Conservation (phyloP, 2,113 vertebrate species). For the Platysternon megacephalum region DNA sequence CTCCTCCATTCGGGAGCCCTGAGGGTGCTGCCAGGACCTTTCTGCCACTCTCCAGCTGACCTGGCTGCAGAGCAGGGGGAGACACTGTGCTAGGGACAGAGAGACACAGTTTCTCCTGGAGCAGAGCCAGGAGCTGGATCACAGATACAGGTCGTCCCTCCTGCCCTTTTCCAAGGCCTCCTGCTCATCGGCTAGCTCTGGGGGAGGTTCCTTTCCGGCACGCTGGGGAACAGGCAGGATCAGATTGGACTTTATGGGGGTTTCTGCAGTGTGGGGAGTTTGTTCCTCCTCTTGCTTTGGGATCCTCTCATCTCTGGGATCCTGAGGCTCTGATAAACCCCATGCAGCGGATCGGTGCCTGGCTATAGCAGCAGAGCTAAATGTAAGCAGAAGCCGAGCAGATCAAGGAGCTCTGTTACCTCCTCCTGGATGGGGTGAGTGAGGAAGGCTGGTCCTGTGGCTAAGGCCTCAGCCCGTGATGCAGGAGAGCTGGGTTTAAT, state of each 20-base stretch:
- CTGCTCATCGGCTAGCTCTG: not conserved
- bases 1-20: too few relatives aligned
- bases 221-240: constrained; percentile 17
- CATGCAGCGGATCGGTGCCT: not conserved
- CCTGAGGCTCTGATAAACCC: not conserved
- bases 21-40: not conserved
- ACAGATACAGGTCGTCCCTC: not conserved
- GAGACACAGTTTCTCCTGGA: not conserved
- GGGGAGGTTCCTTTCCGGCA: not conserved
- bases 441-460: not conserved
- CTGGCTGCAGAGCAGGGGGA: not conserved
- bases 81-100: not conserved
- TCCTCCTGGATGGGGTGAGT: not conserved
- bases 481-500: not conserved
- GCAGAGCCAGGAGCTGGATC: not conserved
- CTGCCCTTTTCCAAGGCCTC: constrained; percentile 28
- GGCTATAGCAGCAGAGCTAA: not conserved
- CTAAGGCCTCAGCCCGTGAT: not conserved
- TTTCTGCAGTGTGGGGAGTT: not conserved
- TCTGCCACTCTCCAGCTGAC: not conserved
- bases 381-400: not conserved
- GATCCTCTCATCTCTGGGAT: not conserved
- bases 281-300: accelerated
- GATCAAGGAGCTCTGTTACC: not conserved
- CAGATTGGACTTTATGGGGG: constrained; percentile 15